Base-by-base conservation (phyloP, 2,888 invertebrate species). In the Odontothrips loti region DNA sequence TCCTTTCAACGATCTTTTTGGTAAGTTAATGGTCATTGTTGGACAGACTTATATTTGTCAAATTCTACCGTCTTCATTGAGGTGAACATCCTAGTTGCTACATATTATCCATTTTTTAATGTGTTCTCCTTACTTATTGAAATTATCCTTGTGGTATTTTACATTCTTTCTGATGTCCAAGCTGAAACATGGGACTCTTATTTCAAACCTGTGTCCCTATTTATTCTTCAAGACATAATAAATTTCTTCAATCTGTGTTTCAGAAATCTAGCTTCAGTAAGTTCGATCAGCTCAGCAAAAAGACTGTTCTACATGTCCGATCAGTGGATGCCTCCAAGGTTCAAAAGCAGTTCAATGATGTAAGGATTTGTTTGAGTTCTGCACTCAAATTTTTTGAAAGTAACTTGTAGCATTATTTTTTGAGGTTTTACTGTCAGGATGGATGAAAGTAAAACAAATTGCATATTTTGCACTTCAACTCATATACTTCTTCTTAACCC, bases 191-290 rank as follows among this genome's bases (percentile, higher is more conserved):
- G 43, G 27, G n/a, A 23, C 47, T 17, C 20, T 47, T 80, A 79
- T 81, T 68, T 81, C 20, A 20, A 43, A 47, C 20, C 20, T 47
- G 34, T 29, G 3, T 12, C 47, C 29, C 8, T 17, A 81, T 80
- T 81, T 79, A 79, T 47, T 48, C n/a, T 79, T 48, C 51, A 12
- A 4, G 1, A 6, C 58, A 15, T 6, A 58, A 15, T 6, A 58
- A 58, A 17, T 20, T 20, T 17, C n/a, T 0, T 58, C 17, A 58
- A 12, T 84, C 84, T 85, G 85, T 83, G 84, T 89, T 89, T 75
- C 89, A 93, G 93, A 93, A 93, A 89, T 92, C 92, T 84, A 93
- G 93, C 87, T 93, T 93, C 87, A 93, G 90, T 86, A 93, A 93
- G 88, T 93, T 93, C 86, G 93, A 93, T 86, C 91, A 92, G 80